Base-by-base conservation (phyloP, 2,888 invertebrate species). In the Drosophila anomelani region DNA sequence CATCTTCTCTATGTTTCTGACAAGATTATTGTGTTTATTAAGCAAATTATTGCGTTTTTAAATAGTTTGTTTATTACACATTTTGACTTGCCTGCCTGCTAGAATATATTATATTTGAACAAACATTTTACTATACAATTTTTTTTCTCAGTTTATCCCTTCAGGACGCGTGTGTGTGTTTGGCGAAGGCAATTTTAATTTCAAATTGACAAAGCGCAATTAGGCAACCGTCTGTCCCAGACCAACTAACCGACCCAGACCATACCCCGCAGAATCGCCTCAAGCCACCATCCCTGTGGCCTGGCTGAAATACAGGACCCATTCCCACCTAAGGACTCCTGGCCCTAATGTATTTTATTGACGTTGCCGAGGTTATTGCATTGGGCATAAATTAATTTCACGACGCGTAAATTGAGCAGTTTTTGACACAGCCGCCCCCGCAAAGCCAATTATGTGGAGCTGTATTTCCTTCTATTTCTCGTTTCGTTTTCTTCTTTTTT, bases 311-410 rank as follows among this genome's bases (percentile, higher is more conserved):
- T 60, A 23, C 38, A 59, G 46, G 46, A 29, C 41, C 41, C 46
- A 57, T 62, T 20, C 53, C 63, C 41, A 53, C 26, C 56, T 55
- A 53, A 59, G 54, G 55, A 60, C 51, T 74, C 59, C 39, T 55
- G 47, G 53, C 57, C 72, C 55, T 83, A 91, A 92, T 92, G 91
- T 92, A 91, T 92, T 92, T 92, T 92, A 92, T 92, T 91, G 92
- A 91, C 92, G 90, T 90, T 68, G 76, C 89, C 88, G 90, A 90
- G 91, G 91, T 92, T 92, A 92, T 92, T 92, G 91, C 91, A 89
- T 85, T 81, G 83, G 86, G 91, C 92, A 92, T 92, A 92, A 92
- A 92, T 92, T 92, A 92, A 92, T 92, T 92, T 92, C 92, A 92
- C 90, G 90, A 91, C 85, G 89, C 91, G 90, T 90, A 91, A 91